Evolutionary conservation across 2,888 invertebrate genomes (phyloP).

Genomic region (Drosophila neotestacea): DNA sequence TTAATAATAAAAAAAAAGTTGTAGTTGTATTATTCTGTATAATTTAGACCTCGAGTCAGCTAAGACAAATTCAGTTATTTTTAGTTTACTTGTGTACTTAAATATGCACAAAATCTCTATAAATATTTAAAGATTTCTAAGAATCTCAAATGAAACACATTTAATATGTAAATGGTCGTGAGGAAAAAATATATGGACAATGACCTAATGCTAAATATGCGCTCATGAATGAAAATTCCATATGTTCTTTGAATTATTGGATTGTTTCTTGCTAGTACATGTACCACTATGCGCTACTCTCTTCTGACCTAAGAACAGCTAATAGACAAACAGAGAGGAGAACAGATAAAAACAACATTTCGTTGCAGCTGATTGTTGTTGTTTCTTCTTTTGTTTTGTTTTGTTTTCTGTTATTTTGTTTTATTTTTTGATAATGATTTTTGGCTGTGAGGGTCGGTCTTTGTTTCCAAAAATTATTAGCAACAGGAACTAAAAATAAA

Average conservation of each 20-base stretch:
- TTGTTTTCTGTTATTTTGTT: constrained; percentile 13
- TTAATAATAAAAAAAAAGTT: not conserved
- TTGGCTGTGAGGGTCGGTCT: constrained; percentile 35
- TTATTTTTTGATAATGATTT: constrained; percentile 49
- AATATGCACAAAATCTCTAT: not conserved
- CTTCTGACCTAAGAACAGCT: not conserved
- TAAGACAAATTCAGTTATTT: too few relatives aligned
- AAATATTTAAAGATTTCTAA: not conserved
- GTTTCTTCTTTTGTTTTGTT: constrained; percentile 20
- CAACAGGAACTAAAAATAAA: constrained; percentile 51
- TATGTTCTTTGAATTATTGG: constrained; percentile 2
- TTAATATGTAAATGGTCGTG: not conserved
- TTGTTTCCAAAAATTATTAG: constrained; percentile 55
- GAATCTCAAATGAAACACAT: not conserved
- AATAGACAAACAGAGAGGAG: constrained; percentile 2
- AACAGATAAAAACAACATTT: constrained; percentile 43
- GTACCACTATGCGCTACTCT: constrained; percentile 43
- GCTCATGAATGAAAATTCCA: constrained; percentile 1
- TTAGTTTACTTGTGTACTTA: too few relatives aligned
- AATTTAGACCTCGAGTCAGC: too few relatives aligned
- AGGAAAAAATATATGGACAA: constrained; percentile 13
- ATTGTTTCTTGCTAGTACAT: not conserved
- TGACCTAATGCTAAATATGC: constrained; percentile 23
- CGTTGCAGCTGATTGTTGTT: constrained; percentile 66
- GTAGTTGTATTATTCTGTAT: too few relatives aligned